Evolutionary conservation across 1,140 invertebrate species (phyloP).

Genomic region (Triops cancriformis): DNA sequence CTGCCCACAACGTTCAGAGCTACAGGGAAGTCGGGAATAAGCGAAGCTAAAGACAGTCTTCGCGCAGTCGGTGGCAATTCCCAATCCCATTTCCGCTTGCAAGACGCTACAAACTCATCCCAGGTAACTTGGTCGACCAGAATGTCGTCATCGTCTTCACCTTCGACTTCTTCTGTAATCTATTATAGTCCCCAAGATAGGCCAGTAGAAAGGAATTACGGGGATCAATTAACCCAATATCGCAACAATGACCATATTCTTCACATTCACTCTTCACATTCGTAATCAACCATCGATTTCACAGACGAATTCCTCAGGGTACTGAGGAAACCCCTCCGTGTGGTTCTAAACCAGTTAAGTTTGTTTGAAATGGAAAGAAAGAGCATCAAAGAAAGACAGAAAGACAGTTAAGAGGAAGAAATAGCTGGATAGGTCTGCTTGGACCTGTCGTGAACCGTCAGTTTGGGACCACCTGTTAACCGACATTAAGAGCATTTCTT

Average conservation of each 20-base stretch:
- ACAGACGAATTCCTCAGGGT: too few species aligned
- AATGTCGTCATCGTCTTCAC: background rate
- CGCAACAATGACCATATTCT: background rate
- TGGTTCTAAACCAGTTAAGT: too few species aligned
- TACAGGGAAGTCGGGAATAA: slow-evolving; percentile 92
- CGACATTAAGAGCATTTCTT: background rate
- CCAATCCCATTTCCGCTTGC: background rate
- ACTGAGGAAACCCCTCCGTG: too few species aligned
- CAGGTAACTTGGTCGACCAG: background rate
- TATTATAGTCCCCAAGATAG: background rate
- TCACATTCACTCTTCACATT: too few species aligned
- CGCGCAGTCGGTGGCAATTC: slow-evolving; percentile 39
- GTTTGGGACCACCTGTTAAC: background rate
- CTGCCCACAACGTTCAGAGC: slow-evolving; percentile 65
- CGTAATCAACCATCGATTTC: too few species aligned
- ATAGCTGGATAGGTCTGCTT: background rate
- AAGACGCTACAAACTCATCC: background rate
- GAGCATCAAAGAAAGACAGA: slow-evolving; percentile 23
- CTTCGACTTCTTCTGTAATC: background rate
- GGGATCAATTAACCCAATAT: background rate
- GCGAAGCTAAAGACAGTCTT: slow-evolving; percentile 81
- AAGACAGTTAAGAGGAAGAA: slow-evolving; percentile 28
- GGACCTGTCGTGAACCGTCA: background rate
- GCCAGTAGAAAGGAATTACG: background rate
- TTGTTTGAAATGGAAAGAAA: slow-evolving; percentile 19